phyloP scores from a whole-genome alignment of 2,113 vertebrate species.

The Heterochromis multidens region DNA sequence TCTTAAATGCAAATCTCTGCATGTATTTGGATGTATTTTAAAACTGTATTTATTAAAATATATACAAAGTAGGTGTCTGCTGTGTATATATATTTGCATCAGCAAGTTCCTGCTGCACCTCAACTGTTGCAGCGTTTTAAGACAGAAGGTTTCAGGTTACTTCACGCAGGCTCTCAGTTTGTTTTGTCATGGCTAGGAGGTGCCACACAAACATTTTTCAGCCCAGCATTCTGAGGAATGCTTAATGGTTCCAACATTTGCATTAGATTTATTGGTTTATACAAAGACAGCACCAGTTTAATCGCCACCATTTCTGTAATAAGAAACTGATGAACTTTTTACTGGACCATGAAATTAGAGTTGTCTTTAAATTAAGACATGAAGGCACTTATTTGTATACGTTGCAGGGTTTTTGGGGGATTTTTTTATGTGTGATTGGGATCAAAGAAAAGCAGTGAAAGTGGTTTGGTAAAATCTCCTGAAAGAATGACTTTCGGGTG shows the following conservation, averaged over 20 bases:
- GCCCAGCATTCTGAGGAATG: neutral
- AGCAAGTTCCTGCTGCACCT: neutral
- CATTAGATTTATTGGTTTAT: neutral
- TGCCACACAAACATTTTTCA: neutral
- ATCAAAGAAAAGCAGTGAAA: neutral
- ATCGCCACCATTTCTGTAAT: neutral
- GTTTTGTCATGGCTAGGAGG: constrained; percentile 2
- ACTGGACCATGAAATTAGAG: neutral
- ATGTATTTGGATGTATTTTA: neutral
- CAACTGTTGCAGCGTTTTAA: neutral
- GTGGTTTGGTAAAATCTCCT: neutral
- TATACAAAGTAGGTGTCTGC: neutral
- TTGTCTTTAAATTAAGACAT: neutral
- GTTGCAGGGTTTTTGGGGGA: neutral
- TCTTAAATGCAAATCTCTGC: neutral
- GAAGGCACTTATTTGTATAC: neutral
- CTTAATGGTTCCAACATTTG: neutral
- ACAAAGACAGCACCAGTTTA: neutral
- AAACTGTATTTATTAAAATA: neutral
- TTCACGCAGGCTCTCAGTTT: neutral
- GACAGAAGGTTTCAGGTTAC: constrained; percentile 10
- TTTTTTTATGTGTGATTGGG: neutral
- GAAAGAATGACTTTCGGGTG: neutral
- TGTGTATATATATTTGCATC: neutral
- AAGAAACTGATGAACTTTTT: neutral